Conservation (phyloP, 1,140 invertebrate genomes). For the Drusus annulatus region DNA sequence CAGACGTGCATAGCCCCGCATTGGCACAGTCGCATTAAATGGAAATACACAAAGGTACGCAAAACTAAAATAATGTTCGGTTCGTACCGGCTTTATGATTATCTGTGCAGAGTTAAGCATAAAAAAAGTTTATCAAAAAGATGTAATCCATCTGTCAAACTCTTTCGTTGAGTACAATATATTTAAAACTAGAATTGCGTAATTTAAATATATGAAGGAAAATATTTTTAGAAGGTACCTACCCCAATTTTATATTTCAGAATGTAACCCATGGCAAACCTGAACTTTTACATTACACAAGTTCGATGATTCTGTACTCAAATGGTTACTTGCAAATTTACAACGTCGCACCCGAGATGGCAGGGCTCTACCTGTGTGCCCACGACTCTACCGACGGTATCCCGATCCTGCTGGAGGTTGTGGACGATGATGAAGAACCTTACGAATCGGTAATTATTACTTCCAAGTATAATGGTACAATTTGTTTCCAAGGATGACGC, state of each 20-base stretch:
- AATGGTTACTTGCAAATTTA: constrained; percentile 60
- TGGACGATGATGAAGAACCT: constrained; percentile 20
- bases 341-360: constrained; percentile 51
- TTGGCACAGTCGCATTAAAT: neutral
- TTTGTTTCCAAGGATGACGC: no score
- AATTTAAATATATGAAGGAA: no score
- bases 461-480: neutral
- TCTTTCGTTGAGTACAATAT: no score
- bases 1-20: constrained; percentile 57
- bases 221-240: neutral
- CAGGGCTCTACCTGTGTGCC: constrained; percentile 61
- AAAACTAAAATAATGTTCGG: neutral
- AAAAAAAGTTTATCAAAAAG: no score
- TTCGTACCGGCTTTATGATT: no score
- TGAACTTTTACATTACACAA: constrained; percentile 45
- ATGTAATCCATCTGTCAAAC: no score
- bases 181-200: no score
- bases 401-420: constrained; percentile 59
- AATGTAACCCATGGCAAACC: neutral
- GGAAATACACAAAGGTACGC: constrained; percentile 21
- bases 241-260: neutral
- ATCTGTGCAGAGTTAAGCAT: no score
- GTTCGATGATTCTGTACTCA: constrained; percentile 29
- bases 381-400: constrained; percentile 47
- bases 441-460: neutral